Evolutionary conservation across 2,888 invertebrate species (phyloP), one percentile per base, ranked within the genome.

Genomic region (Brenthis ino): DNA sequence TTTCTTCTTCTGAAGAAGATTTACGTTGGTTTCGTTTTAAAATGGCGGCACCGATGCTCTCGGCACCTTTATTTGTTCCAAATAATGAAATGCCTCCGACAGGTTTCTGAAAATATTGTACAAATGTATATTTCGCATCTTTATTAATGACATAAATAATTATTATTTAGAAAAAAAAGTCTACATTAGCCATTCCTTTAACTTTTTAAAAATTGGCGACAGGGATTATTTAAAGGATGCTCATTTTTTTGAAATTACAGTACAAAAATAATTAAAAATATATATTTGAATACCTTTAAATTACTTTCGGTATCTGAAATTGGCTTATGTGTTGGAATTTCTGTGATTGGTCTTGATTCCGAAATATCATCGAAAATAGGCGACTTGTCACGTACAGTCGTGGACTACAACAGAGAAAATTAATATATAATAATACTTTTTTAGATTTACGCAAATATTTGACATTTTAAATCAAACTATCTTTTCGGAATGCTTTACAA

Each of bases 51-150:
- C 91, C 91, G 8, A 93, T 91, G 67, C 82, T 90, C 28, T 88
- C 88, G 0, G 89, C 76, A 12, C 85, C 86, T 77, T 86, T 83
- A 64, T 83, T 88, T 2, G 82, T 76, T 1, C 94, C 95, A 75
- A 95, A 94, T 54, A 95, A 81, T 11, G 95, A 94, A 60, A 94
- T 93, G 1, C 94, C 95, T 2, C 95, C 95, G 5, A 93, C 79
- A 6, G 95, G 94, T 89, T 94, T 95, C 95, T 95, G 85, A 69
- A 69, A 70, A 37, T 57, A 64, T 51, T 48, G 28, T 60, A 8
- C 48, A 4, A 11, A 28, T 28, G 28, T 28, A 4, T 28, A 28
- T 28, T 28, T 24, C 24, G 24, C 24, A 4, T 3, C 1, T 24
- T 28, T 28, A 28, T 28, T 28, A 28, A 4, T 28, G 28, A 28